Percentiles rank a stretch among this genome's conserved stretches.
Evolutionary conservation across 1,140 invertebrate genomes (phyloP).

Genomic region (Mylabris phalerata): DNA sequence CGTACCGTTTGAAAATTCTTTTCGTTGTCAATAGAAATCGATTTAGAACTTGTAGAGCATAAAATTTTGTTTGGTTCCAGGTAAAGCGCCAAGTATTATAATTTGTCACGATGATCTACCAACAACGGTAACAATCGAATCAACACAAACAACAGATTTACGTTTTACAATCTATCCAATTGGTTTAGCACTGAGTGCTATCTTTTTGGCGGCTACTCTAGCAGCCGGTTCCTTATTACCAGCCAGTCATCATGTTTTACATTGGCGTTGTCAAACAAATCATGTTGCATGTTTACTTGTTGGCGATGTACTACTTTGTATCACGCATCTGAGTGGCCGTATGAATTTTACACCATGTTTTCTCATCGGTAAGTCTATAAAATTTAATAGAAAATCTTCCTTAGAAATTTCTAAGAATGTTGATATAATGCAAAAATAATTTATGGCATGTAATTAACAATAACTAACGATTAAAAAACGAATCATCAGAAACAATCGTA

Average conservation of each 20-base stretch:
- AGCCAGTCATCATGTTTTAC: slow-evolving; percentile 71
- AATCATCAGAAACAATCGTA: too few species aligned
- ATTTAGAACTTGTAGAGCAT: too few species aligned
- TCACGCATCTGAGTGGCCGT: slow-evolving; percentile 58
- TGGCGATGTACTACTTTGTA: slow-evolving; percentile 67
- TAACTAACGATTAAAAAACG: too few species aligned
- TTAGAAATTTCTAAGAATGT: too few species aligned
- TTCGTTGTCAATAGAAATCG: too few species aligned
- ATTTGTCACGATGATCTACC: slow-evolving; percentile 24
- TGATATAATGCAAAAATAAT: too few species aligned
- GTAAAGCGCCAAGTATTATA: slow-evolving; percentile 23
- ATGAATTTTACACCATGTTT: slow-evolving; percentile 52
- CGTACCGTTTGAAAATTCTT: too few species aligned
- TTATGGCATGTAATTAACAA: too few species aligned
- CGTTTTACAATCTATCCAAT: slow-evolving; percentile 63
- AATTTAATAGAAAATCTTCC: too few species aligned
- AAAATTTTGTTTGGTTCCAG: slow-evolving; percentile 19
- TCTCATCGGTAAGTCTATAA: slow-evolving; percentile 51
- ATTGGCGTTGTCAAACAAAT: slow-evolving; percentile 78
- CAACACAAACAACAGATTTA: slow-evolving; percentile 40
- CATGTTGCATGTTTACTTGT: slow-evolving; percentile 72
- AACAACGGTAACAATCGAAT: background rate
- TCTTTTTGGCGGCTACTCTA: slow-evolving; percentile 70
- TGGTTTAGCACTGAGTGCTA: slow-evolving; percentile 66
- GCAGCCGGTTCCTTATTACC: slow-evolving; percentile 67